These are phyloP conservation scores for Dallia pectoralis DNA, from an alignment of 2,797 vertebrate species.

Conservation along the genomic window DNA sequence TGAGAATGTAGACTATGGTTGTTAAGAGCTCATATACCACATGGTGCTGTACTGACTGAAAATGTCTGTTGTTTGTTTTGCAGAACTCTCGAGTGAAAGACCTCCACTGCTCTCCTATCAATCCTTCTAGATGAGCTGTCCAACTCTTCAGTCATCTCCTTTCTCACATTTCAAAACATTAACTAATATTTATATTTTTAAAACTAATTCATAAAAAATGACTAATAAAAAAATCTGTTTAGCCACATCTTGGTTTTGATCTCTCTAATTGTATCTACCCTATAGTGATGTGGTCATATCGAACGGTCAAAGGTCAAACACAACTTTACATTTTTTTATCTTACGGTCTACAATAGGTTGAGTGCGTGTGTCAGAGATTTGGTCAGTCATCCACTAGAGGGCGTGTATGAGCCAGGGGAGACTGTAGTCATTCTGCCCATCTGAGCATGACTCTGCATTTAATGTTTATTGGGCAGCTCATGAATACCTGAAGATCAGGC, in stretches of 20 bases:
- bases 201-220: too few species aligned
- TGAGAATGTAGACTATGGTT: not conserved
- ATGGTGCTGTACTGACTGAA: not conserved
- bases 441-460: too few species aligned
- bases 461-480: too few species aligned
- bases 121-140: too few species aligned
- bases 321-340: not conserved
- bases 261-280: not conserved
- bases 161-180: not conserved
- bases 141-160: not conserved
- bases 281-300: not conserved
- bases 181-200: too few species aligned
- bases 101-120: too few species aligned
- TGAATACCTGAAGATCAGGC: too few species aligned
- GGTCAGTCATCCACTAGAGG: slow-evolving; percentile 3
- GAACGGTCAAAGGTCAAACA: too few species aligned
- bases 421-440: too few species aligned
- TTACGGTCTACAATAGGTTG: not conserved
- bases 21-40: too few species aligned
- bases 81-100: not conserved
- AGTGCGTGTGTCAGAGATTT: not conserved
- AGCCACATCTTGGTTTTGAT: not conserved
- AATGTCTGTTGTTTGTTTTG: too few species aligned
- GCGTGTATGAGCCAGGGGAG: not conserved
- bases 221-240: not conserved